These are phyloP conservation scores for Thunnus maccoyii DNA, from an alignment of 2,113 vertebrate genomes.

Conservation along the genomic window DNA sequence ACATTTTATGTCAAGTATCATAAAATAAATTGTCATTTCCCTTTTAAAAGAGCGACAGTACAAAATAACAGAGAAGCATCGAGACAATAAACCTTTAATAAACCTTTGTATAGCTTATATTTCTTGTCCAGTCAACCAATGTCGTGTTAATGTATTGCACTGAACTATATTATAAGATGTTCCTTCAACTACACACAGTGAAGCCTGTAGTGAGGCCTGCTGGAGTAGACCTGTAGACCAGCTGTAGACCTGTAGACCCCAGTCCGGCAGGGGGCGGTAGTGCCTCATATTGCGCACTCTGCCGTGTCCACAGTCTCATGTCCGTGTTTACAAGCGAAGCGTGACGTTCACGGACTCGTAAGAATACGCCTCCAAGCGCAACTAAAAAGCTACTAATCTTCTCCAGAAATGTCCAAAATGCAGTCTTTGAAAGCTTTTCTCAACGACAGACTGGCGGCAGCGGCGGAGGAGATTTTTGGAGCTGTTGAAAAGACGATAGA, in stretches of 20 bases:
- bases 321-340: constrained; percentile 80
- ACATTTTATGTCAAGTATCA: too few relatives aligned
- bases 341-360: constrained; percentile 70
- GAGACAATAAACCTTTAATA: too few relatives aligned
- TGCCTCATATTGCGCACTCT: fast-evolving
- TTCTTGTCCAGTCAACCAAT: too few relatives aligned
- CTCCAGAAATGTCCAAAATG: constrained; percentile 34
- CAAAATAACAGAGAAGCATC: too few relatives aligned
- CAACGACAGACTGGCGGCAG: constrained; percentile 68
- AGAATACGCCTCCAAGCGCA: constrained; percentile 30
- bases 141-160: too few relatives aligned
- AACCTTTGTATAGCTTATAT: too few relatives aligned
- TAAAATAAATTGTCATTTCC: too few relatives aligned
- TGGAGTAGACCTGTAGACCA: too few relatives aligned
- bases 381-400: background rate
- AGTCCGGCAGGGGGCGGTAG: constrained; percentile 51
- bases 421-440: constrained; percentile 70
- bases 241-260: constrained; percentile 11
- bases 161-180: too few relatives aligned
- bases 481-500: constrained; percentile 74
- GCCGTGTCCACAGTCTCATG: constrained; percentile 34
- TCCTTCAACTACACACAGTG: too few relatives aligned
- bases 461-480: constrained; percentile 77
- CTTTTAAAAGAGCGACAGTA: too few relatives aligned
- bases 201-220: background rate